These are phyloP conservation scores for Tragopan temminckii DNA, from an alignment of 2,797 vertebrate genomes.

Conservation along the genomic window DNA sequence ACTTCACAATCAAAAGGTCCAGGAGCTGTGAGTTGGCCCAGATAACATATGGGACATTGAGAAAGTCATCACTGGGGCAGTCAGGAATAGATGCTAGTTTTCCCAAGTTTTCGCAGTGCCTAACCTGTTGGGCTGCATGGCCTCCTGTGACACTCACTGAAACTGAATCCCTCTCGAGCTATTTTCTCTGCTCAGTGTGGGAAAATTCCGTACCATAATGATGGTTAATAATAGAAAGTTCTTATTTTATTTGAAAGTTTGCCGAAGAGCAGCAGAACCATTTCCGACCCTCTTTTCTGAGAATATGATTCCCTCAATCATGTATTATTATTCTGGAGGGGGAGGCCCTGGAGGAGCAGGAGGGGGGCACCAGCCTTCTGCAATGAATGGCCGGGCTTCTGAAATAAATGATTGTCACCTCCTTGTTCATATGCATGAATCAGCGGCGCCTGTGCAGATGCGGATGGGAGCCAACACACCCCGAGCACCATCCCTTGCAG, in stretches of 20 bases:
- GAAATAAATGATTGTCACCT: conserved; percentile 48
- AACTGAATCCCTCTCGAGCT: neutral
- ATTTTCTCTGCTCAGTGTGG: conserved; percentile 47
- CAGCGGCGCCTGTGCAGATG: conserved; percentile 10
- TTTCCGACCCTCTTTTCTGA: conserved; percentile 27
- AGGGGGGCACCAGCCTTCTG: neutral
- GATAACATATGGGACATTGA: accelerated
- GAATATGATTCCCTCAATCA: conserved; percentile 14
- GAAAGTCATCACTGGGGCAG: neutral
- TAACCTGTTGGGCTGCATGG: neutral
- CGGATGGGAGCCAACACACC: neutral
- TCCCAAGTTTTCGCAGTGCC: neutral
- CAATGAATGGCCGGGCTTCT: neutral
- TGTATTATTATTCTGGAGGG: neutral
- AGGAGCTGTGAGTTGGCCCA: neutral
- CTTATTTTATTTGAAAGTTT: conserved; percentile 54
- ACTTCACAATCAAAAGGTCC: neutral
- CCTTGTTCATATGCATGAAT: conserved; percentile 18
- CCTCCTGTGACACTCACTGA: neutral
- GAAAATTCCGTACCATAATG: conserved; percentile 36
- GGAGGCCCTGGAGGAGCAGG: neutral
- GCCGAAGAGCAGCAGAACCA: conserved; percentile 13
- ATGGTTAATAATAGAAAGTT: conserved; percentile 50
- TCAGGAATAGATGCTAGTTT: neutral
- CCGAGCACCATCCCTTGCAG: neutral